Evolutionary conservation across 2,888 invertebrate species (phyloP), one percentile per base, ranked within the genome.

Genomic region (Aleiodes alternator): DNA sequence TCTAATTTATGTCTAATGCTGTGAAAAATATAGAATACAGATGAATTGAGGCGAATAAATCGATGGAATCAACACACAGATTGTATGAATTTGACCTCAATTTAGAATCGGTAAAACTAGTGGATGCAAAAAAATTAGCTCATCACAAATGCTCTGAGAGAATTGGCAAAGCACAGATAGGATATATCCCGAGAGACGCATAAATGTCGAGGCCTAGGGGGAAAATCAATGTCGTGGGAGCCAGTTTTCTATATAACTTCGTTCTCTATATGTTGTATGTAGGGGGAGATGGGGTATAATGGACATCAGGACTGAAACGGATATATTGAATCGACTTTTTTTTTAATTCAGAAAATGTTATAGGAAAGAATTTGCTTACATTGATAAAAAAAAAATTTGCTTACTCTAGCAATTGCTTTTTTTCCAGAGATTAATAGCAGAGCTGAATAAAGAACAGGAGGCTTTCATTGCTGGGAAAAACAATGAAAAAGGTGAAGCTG

Each of bases 381-480:
- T n/a, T n/a, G n/a, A n/a, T n/a, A n/a, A n/a, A n/a, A n/a, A 51
- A n/a, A 11, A 0, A 51, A 51, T 51, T 51, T 11, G 4, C 34
- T 34, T 6, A 31, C n/a, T 48, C 64, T 8, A 14, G 12, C 7
- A 55, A 55, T 50, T 72, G 72, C 70, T 84, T 80, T 80, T 90
- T 91, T 8, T 23, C 92, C 92, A 98, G 98, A 97, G 97, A 90
- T 95, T 99, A 90, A 92, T 99, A 85, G 97, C 97, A 71, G 98
- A 99, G 87, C 97, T 99, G 91, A 97, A 97, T 90, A 96, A 96
- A 88, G 98, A 99, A 89, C 98, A 99, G 90, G 97, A 98, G 84
- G 96, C 97, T 68, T 99, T 99, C 91, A 94, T 97, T 85, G 96
- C 96, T 88, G 95, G 95, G 73, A 97, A 98, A 91, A 93, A 92